Evolutionary conservation across 1,140 invertebrate species (phyloP), one percentile per base, ranked within the genome.

Genomic region (Heliconius hermathena): DNA sequence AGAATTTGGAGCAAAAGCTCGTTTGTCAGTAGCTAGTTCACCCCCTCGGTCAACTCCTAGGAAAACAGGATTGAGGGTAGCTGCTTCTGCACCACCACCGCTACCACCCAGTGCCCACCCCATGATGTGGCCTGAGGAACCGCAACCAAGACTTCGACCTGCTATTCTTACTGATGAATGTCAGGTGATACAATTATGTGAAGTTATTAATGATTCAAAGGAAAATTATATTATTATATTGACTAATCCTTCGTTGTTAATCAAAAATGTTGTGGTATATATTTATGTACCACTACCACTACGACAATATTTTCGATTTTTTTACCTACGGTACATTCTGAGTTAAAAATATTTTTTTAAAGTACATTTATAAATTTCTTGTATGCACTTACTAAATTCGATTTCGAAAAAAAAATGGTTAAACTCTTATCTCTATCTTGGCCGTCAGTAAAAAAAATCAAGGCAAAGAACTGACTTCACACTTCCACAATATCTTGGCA

Each of bases 111-210:
- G 83, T 38, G 88, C 90, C 1, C 84, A 91, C 46, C 89, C 89
- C 5, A 82, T 90, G 74, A 83, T 91, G 85, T 92, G 91, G 91
- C 85, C 87, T 0, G 91, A 93, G 33, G 87, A 92, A 71, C 86
- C 86, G 0, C 75, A 84, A 20, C 89, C 90, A 0, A 87, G 81
- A 41, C 76, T 90, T 8, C 76, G 87, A n/a, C 87, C 91, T 13
- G 85, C 86, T 20, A 73, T 85, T 4, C 87, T 85, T n/a, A 82
- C 89, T 72, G 92, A 93, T 85, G 89, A 92, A 76, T 92, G 90
- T 74, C 92, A 93, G 86, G 92, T 92, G 76, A 82, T 26, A 66
- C 2, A 22, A 22, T 52, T 52, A 52, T 0, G 1, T 16, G 41
- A 46, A 46, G 41, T 6, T 52, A 20, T 36, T 36, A 8, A 36